Percentiles rank a stretch among this genome's conserved stretches.
These are phyloP conservation scores for Balearica regulorum DNA, from an alignment of 2,797 vertebrate species.

Conservation along the genomic window DNA sequence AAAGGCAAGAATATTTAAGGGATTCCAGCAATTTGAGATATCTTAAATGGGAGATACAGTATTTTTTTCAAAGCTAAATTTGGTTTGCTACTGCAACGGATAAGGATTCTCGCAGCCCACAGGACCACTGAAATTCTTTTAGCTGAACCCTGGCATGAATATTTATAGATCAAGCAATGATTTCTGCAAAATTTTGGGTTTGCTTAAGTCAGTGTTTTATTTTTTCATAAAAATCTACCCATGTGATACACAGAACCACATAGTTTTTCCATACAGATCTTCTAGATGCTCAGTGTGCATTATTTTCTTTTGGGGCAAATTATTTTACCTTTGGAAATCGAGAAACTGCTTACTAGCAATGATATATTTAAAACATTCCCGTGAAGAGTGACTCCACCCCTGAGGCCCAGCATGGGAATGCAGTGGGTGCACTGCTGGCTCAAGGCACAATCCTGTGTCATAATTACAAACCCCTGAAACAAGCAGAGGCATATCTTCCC, in stretches of 20 bases:
- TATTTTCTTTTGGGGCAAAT: neutral
- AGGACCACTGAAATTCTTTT: neutral
- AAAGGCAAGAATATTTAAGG: neutral
- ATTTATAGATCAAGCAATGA: neutral
- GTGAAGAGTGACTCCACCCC: neutral
- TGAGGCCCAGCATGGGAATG: constrained; percentile 15
- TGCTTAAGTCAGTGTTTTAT: neutral
- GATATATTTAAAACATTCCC: neutral
- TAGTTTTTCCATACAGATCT: neutral
- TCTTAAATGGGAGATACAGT: neutral
- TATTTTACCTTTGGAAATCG: neutral
- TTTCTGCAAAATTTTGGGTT: neutral
- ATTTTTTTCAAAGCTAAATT: neutral
- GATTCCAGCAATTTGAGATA: neutral
- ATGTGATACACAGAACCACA: neutral
- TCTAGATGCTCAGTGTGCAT: neutral
- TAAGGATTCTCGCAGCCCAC: neutral
- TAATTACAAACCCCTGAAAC: neutral
- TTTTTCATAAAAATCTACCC: neutral
- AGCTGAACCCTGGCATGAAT: neutral
- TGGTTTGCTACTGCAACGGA: neutral
- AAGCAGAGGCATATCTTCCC: constrained; percentile 13
- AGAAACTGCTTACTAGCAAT: neutral
- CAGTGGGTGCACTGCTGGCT: constrained; percentile 9
- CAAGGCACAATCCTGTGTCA: neutral